Evolutionary conservation across 2,888 invertebrate genomes (phyloP), one percentile per base, ranked within the genome.

Genomic region (Sepiola atlantica): DNA sequence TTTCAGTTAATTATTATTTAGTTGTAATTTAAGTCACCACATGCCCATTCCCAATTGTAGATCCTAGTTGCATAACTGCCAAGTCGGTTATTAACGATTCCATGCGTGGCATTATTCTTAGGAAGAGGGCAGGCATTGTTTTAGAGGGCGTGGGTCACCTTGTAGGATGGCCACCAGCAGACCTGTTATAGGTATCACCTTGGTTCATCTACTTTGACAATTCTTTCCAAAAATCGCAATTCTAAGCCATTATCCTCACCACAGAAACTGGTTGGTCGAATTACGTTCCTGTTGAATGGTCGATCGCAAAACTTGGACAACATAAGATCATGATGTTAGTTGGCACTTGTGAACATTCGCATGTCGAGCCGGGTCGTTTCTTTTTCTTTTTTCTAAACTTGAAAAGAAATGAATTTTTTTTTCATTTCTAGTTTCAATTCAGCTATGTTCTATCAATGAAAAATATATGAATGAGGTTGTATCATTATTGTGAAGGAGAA

Each of bases 401-500:
- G 61, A 61, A 61, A 61, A 77, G 77, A 77, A 77, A 77, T 0
- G 77, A 77, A 77, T 77, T 14, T 28, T 28, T 77, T 77, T n/a
- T 77, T 77, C n/a, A 77, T 77, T 77, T 77, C 77, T 12, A 10
- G n/a, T 77, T 77, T n/a, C n/a, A 28, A 77, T 77, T 77, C 77
- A 77, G n/a, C n/a, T 77, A 77, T 77, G 77, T n/a, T 77, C 77
- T 77, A n/a, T 77, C 77, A 77, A 28, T 77, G 77, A n/a, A n/a
- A 77, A 77, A 77, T n/a, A 77, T 77, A 77, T 77, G 77, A 77
- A 77, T 77, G 8, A 4, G 28, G 77, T 77, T n/a, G 28, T 1
- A 10, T 77, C 28, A 77, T 77, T 12, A 8, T 77, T 77, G 77
- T n/a, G 77, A n/a, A 77, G 28, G 24, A 24, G 61, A 12, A 77